Percentiles rank a stretch among this genome's conserved stretches.
These are phyloP conservation scores for Microcebus ravelobensis DNA, from an alignment of 2,113 vertebrate species.

Conservation along the genomic window DNA sequence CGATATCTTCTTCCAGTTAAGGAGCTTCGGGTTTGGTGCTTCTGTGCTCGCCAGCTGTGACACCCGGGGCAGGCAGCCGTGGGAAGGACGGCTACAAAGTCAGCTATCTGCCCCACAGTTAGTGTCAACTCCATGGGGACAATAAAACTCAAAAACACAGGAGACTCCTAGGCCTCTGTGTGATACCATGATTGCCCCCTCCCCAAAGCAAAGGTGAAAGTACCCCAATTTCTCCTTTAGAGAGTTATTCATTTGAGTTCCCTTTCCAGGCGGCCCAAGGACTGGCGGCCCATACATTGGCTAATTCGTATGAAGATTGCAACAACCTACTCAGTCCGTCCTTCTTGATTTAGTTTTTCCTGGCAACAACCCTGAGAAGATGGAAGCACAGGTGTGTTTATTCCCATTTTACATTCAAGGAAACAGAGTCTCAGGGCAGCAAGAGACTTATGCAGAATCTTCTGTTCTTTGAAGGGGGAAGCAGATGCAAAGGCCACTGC, in stretches of 20 bases:
- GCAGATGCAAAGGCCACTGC: neutral
- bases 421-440: neutral
- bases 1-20: neutral
- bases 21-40: neutral
- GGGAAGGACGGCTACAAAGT: fast-evolving
- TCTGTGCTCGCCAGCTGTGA: neutral
- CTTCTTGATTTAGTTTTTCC: neutral
- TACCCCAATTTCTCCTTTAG: neutral
- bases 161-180: neutral
- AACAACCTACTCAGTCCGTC: fast-evolving
- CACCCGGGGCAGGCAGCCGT: no score
- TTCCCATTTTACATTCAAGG: neutral
- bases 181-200: no score
- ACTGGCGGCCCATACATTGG: neutral
- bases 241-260: neutral
- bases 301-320: neutral
- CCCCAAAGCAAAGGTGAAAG: neutral
- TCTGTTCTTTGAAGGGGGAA: neutral
- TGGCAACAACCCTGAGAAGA: neutral
- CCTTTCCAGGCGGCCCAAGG: neutral
- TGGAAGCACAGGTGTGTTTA: neutral
- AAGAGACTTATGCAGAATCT: neutral
- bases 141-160: neutral
- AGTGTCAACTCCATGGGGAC: neutral
- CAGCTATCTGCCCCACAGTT: neutral